Conservation (phyloP, 2,113 vertebrate genomes). For the Onychorhynchus coronatus region DNA sequence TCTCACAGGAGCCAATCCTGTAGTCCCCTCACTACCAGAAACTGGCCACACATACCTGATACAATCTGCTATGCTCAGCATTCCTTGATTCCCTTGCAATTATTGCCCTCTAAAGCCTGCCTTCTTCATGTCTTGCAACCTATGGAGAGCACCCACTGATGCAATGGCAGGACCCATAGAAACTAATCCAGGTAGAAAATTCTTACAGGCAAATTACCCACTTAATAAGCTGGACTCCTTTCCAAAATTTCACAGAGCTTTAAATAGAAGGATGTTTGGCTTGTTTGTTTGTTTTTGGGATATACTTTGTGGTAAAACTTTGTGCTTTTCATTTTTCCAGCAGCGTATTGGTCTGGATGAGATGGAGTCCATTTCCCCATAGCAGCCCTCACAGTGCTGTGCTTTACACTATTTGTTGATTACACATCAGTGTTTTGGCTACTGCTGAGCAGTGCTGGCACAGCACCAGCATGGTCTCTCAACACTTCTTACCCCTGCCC, state of each 20-base stretch:
- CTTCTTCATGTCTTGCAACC: background rate
- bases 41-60: background rate
- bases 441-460: background rate
- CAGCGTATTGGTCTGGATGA: background rate
- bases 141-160: background rate
- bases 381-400: background rate
- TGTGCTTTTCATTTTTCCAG: background rate
- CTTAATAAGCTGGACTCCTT: background rate
- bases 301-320: background rate
- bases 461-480: background rate
- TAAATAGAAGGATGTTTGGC: accelerated
- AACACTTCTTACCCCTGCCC: background rate
- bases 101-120: background rate
- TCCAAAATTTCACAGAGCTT: background rate
- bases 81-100: background rate
- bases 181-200: background rate
- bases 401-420: background rate
- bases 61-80: background rate
- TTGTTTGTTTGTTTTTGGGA: background rate
- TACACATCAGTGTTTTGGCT: background rate
- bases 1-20: background rate
- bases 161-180: background rate
- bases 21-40: background rate
- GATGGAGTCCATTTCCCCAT: background rate
- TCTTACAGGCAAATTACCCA: background rate